Evolutionary conservation across 2,888 invertebrate species (phyloP), one percentile per base, ranked within the genome.

Genomic region (Thera obeliscata): DNA sequence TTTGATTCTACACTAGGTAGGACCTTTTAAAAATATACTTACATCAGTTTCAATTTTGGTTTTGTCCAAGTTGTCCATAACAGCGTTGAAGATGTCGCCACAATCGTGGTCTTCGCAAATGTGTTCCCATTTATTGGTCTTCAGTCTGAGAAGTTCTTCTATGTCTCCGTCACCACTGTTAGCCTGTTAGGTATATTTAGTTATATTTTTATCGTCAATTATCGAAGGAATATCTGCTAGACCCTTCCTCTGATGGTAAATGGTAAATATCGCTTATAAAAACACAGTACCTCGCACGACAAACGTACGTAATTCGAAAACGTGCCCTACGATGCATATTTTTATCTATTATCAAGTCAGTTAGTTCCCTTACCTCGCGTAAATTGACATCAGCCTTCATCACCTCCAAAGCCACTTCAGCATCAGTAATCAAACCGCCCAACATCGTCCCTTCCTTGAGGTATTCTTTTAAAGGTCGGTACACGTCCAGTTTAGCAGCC

Each of bases 21-120:
- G 22, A 9, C 41, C 9, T 9, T 9, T 8, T 2, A 9, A 9
- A 57, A 1, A 41, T 11, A 9, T 58, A 81, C 86, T 85, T 78
- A 93, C 93, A 38, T 81, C 81, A 49, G 72, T 74, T 1, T 76
- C 74, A 38, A 87, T 71, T 1, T 78, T 67, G 1, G 86, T 80
- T 1, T 54, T 67, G 67, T 91, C 88, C 5, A 91, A 62, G 69
- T 80, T 81, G 1, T 71, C 74, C 0, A 67, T 38, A 2, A 92
- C 70, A 0, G 77, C 66, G 0, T 71, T 41, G 0, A 74, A 65
- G 12, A 91, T 79, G 11, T 77, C 64, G 12, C 75, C 78, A 70
- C 91, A 91, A 71, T 91, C 78, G 66, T 81, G 72, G 2, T 61
- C 70, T 5, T 69, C 69, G 58, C 91, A 92, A 4, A 89, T 72